phyloP scores from a whole-genome alignment of 2,888 invertebrate genomes.

The Acronicta psi region DNA sequence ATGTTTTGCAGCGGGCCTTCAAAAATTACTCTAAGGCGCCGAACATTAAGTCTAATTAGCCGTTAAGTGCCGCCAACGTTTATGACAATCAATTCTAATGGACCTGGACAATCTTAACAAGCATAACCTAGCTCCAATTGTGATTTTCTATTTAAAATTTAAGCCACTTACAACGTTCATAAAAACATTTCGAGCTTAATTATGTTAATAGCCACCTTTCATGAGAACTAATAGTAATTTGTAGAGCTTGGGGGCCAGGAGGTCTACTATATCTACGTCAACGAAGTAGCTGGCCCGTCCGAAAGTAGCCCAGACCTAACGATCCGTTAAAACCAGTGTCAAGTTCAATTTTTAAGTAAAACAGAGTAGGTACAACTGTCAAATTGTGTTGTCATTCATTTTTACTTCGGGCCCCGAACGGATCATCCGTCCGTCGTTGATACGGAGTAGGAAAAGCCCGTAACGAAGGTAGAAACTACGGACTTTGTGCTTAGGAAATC shows the following conservation, averaged over 20 bases:
- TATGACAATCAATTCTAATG: slow-evolving; percentile 35
- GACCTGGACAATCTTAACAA: slow-evolving; percentile 17
- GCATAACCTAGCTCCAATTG: slow-evolving; percentile 5
- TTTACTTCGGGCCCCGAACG: no score
- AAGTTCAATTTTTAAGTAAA: no score
- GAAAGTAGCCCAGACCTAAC: no score
- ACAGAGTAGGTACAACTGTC: no score
- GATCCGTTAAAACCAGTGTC: no score
- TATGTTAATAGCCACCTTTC: slow-evolving; percentile 3
- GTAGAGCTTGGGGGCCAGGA: neutral
- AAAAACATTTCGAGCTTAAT: neutral
- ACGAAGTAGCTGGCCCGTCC: no score
- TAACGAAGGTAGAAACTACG: no score
- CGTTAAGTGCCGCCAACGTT: slow-evolving; percentile 16
- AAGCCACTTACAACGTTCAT: neutral
- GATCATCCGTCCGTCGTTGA: no score
- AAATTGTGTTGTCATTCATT: no score
- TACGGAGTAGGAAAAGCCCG: no score
- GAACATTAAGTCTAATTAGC: slow-evolving; percentile 32
- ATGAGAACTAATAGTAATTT: slow-evolving; percentile 13
- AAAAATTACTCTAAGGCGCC: slow-evolving; percentile 29
- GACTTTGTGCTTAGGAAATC: no score
- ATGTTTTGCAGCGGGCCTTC: slow-evolving; percentile 8
- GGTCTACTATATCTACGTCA: no score
- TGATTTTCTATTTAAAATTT: slow-evolving; percentile 18